These are phyloP conservation scores for Ophion costatus DNA, from an alignment of 2,888 invertebrate species.

Conservation along the genomic window DNA sequence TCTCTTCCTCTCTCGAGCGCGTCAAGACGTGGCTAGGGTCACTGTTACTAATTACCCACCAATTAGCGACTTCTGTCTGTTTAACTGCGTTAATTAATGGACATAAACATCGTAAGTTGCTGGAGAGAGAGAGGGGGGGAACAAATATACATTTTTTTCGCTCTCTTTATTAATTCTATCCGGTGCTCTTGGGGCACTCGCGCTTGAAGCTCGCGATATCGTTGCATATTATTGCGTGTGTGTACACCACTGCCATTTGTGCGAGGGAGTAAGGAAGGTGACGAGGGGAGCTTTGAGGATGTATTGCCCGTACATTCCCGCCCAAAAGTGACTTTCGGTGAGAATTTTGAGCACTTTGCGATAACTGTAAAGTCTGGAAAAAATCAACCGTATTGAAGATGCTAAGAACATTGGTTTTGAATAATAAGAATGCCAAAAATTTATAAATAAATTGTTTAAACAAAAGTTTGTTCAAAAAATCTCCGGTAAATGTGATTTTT, in stretches of 20 bases:
- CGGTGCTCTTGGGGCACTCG: conserved; percentile 38
- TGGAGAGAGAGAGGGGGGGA: conserved; percentile 26
- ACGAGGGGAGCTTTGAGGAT: conserved; percentile 42
- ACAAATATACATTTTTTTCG: conserved; percentile 64
- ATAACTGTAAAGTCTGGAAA: too few relatives aligned
- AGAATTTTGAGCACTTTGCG: too few relatives aligned
- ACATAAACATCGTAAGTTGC: conserved; percentile 77
- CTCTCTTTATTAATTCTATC: conserved; percentile 42
- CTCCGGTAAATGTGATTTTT: too few relatives aligned
- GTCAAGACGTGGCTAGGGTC: conserved; percentile 72
- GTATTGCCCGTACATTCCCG: too few relatives aligned
- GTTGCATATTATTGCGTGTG: conserved; percentile 9
- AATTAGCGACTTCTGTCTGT: conserved; percentile 81
- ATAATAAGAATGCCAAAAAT: too few relatives aligned
- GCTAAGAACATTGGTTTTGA: too few relatives aligned
- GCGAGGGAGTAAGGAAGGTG: conserved; percentile 11
- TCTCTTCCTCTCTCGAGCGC: conserved; percentile 18
- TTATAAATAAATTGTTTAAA: too few relatives aligned
- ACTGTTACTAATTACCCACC: conserved; percentile 81
- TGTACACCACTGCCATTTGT: conserved; percentile 22
- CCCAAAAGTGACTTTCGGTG: too few relatives aligned
- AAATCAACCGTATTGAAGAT: too few relatives aligned
- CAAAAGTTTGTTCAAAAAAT: too few relatives aligned
- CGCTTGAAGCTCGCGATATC: conserved; percentile 34
- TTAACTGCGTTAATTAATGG: conserved; percentile 81